These are phyloP conservation scores for Pandemis cinnamomeana DNA, from an alignment of 2,888 invertebrate species.

Conservation along the genomic window DNA sequence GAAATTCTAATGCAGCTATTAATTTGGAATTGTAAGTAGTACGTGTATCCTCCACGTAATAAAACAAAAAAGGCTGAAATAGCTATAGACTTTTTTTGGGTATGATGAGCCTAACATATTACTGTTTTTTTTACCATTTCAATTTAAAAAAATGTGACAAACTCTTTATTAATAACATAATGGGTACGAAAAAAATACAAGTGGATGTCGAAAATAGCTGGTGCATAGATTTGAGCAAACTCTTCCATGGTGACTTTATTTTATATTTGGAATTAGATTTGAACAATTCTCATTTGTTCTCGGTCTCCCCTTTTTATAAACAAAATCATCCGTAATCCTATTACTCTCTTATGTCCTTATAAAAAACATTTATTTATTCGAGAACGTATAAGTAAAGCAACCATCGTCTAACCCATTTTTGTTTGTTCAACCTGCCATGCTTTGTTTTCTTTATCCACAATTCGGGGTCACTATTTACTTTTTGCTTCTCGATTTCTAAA, in stretches of 20 bases:
- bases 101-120: too few relatives aligned
- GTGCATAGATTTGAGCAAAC: background rate
- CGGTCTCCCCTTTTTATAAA: slow-evolving; percentile 1
- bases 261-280: background rate
- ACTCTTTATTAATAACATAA: too few relatives aligned
- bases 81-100: too few relatives aligned
- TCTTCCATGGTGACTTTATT: background rate
- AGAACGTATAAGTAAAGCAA: slow-evolving; percentile 49
- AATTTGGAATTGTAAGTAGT: too few relatives aligned
- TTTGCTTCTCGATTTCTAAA: slow-evolving; percentile 53
- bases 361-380: slow-evolving; percentile 33
- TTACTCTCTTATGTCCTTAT: slow-evolving; percentile 3
- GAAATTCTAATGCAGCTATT: too few relatives aligned
- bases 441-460: slow-evolving; percentile 65
- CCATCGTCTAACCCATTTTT: slow-evolving; percentile 56
- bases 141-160: too few relatives aligned
- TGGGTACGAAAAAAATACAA: too few relatives aligned
- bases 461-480: slow-evolving; percentile 59
- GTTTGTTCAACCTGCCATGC: slow-evolving; percentile 59
- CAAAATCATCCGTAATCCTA: slow-evolving; percentile 6
- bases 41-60: too few relatives aligned
- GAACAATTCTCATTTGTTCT: background rate
- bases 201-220: background rate
- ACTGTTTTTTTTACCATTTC: too few relatives aligned
- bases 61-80: too few relatives aligned